phyloP scores from a whole-genome alignment of 1,140 invertebrate genomes.

The Drosophila malerkotliana region DNA sequence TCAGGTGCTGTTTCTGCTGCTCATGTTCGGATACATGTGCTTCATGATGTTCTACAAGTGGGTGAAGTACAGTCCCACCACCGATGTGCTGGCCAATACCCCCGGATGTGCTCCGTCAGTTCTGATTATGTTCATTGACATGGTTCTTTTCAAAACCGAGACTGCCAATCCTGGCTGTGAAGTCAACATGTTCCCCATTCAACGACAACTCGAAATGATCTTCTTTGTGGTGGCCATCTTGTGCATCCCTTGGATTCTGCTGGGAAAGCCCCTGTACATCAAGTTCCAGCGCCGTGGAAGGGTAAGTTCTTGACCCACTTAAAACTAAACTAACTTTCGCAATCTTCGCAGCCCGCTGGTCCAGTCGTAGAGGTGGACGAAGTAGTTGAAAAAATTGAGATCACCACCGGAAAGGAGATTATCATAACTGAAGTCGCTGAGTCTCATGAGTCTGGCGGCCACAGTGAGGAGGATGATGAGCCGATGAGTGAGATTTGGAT shows the following conservation, averaged over 20 bases:
- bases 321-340: neutral
- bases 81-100: constrained; percentile 83
- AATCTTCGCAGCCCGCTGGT: constrained; percentile 7
- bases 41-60: constrained; percentile 97
- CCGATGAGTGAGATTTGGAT: constrained; percentile 95
- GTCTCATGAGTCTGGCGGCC: constrained; percentile 62
- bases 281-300: constrained; percentile 54
- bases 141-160: constrained; percentile 91
- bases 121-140: constrained; percentile 96
- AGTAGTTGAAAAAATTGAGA: constrained; percentile 71
- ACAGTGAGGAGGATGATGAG: constrained; percentile 85
- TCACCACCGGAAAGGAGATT: constrained; percentile 60
- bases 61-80: constrained; percentile 88
- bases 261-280: constrained; percentile 93
- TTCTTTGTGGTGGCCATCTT: constrained; percentile 90
- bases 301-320: constrained; percentile 9
- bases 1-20: constrained; percentile 94
- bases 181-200: constrained; percentile 89
- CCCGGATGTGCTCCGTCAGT: constrained; percentile 94
- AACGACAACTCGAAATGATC: constrained; percentile 89
- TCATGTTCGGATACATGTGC: constrained; percentile 97
- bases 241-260: constrained; percentile 95
- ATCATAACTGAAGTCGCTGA: constrained; percentile 63
- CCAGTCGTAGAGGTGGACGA: constrained; percentile 42
- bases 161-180: constrained; percentile 85